Evolutionary conservation across 37 sponge, comb jelly and placozoan species (phyloP), one percentile per base, ranked within the genome.

Genomic region (Trichoplax adhaerens): DNA sequence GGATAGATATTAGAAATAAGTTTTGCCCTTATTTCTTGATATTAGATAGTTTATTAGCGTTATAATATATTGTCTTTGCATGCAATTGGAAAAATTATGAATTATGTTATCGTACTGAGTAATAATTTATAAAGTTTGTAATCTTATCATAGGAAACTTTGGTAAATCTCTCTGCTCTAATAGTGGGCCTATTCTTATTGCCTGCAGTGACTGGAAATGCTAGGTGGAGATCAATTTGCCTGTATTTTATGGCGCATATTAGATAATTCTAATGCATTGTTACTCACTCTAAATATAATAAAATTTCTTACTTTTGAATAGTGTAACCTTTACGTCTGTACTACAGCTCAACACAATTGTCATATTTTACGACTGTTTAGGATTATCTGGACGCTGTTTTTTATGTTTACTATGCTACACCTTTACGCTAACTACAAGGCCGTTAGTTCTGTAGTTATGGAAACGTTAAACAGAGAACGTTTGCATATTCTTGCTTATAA

Each of bases 401-500:
- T 79, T 4, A n/a, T 77, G 3, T 84, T 90, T 76, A 90, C 91
- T 2, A 54, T 12, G 2, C 76, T 90, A 0, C 96, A 91, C 60
- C 74, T 91, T 59, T 79, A 69, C 58, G 84, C 87, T 80, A 98
- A 98, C 72, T 86, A 86, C 81, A 53, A 68, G 5, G 99, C 99
- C 8, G 94, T 89, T 2, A 50, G 76, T 59, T 82, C 77, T 50
- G 78, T 98, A 48, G 65, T 59, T 64, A 98, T 98, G 99, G 81
- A 84, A 57, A 82, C 85, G 51, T 65, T 98, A 3, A 98, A 98
- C 72, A 69, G 68, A 53, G 74, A 79, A 57, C 72, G 99, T 47
- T 76, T 93, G 48, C 87, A 86, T 56, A 51, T 88, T 50, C 48
- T 89, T 6, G 72, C 29, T 29, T 29, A 29, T 29, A 29, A 29